Evolutionary conservation across 2,113 vertebrate genomes (phyloP).

Genomic region (Mastomys natalensis): DNA sequence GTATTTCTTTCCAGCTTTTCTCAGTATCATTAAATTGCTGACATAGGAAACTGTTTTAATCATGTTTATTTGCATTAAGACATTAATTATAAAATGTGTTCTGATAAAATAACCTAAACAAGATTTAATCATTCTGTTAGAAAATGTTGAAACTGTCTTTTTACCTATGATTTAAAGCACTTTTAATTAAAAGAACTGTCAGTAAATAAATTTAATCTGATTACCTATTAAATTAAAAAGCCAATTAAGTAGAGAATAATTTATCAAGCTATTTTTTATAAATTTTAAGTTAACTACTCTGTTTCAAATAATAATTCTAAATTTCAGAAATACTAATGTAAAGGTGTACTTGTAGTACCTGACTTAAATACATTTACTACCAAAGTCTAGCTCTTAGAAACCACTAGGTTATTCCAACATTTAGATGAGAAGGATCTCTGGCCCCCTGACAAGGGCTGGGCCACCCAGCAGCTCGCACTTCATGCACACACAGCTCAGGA

Average conservation of each 20-base stretch:
- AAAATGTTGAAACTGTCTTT: constrained; percentile 30
- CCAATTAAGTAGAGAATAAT: constrained; percentile 44
- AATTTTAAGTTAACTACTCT: constrained; percentile 33
- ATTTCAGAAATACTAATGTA: background rate
- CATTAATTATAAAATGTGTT: constrained; percentile 31
- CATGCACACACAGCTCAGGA: background rate
- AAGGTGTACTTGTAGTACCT: background rate
- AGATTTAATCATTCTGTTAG: constrained; percentile 40
- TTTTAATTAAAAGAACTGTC: constrained; percentile 37
- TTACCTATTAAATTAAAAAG: constrained; percentile 36
- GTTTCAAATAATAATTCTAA: constrained; percentile 35
- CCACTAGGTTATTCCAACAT: background rate
- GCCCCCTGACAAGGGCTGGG: background rate
- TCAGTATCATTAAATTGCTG: constrained; percentile 9
- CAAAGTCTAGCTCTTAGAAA: constrained; percentile 18
- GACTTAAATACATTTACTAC: constrained; percentile 18
- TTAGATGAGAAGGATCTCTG: constrained; percentile 4
- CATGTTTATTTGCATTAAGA: constrained; percentile 20
- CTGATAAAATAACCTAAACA: constrained; percentile 20
- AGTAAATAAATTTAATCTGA: constrained; percentile 41
- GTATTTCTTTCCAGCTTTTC: constrained; percentile 20
- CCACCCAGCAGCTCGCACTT: background rate
- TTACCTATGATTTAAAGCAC: constrained; percentile 3
- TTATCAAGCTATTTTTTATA: constrained; percentile 4
- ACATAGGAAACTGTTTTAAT: constrained; percentile 7